Percentiles rank a stretch among this genome's conserved stretches.
These are phyloP conservation scores for Cyprinodon brontotheroides DNA, from an alignment of 2,113 vertebrate genomes.

Conservation along the genomic window DNA sequence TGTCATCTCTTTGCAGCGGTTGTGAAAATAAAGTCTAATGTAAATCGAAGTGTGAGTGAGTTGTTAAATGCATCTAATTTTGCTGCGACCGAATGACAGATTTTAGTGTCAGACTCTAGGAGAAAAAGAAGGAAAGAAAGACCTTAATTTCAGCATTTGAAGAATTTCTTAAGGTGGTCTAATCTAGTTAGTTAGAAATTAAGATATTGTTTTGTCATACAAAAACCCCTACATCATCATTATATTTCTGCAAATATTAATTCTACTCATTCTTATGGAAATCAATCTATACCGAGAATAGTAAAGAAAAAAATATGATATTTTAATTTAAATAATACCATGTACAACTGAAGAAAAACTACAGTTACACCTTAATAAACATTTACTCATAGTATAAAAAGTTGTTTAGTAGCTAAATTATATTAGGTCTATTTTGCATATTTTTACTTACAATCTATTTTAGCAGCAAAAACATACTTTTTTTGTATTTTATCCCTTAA, in stretches of 20 bases:
- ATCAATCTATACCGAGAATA: too few species aligned
- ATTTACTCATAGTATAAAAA: too few species aligned
- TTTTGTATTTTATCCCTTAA: too few species aligned
- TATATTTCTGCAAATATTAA: too few species aligned
- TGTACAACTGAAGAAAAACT: not conserved
- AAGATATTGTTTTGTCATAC: not conserved
- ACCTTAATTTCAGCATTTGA: not conserved
- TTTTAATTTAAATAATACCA: not conserved
- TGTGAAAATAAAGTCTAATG: conserved; percentile 34
- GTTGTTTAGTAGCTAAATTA: not conserved
- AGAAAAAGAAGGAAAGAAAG: not conserved
- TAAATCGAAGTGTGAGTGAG: not conserved
- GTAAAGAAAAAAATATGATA: not conserved
- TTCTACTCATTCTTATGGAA: too few species aligned
- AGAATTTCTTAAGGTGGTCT: not conserved
- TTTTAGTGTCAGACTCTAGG: not conserved
- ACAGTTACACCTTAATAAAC: too few species aligned
- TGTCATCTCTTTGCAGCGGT: conserved; percentile 40
- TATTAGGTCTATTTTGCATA: too few species aligned
- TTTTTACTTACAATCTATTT: too few species aligned
- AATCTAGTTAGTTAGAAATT: not conserved
- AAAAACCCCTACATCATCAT: too few species aligned
- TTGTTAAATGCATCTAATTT: conserved; percentile 1
- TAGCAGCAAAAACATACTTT: too few species aligned
- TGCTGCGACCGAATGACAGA: not conserved